Percentiles rank a stretch among this genome's conserved stretches.
phyloP scores from a whole-genome alignment of 1,140 invertebrate genomes.

The Episyrphus balteatus region DNA sequence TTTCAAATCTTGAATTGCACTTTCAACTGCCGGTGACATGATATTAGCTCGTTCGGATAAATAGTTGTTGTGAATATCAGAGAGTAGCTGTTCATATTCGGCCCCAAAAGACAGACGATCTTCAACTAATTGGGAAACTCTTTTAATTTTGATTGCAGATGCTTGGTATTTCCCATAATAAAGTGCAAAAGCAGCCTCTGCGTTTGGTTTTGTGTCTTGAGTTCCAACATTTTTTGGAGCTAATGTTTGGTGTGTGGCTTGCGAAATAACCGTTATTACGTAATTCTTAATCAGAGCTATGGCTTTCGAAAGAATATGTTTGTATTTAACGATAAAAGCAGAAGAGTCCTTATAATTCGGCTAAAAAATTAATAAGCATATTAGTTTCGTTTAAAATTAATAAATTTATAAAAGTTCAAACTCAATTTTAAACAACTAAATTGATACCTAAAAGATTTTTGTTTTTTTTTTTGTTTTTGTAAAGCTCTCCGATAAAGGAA shows the following conservation, averaged over 20 bases:
- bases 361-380: slow-evolving; percentile 37
- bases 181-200: slow-evolving; percentile 74
- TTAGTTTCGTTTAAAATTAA: too few species aligned
- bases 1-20: slow-evolving; percentile 61
- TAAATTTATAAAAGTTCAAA: too few species aligned
- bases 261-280: slow-evolving; percentile 57
- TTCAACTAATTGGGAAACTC: slow-evolving; percentile 73
- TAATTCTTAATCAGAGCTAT: slow-evolving; percentile 67
- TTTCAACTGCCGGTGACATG: slow-evolving; percentile 53
- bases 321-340: slow-evolving; percentile 60
- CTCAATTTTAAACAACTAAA: too few species aligned
- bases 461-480: too few species aligned
- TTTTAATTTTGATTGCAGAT: slow-evolving; percentile 68
- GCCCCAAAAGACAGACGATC: slow-evolving; percentile 53
- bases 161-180: slow-evolving; percentile 93
- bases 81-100: slow-evolving; percentile 66
- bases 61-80: slow-evolving; percentile 80
- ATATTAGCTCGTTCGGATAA: slow-evolving; percentile 57
- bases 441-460: too few species aligned
- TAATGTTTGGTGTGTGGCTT: slow-evolving; percentile 64
- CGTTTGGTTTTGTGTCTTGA: slow-evolving; percentile 11
- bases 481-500: too few species aligned
- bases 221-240: slow-evolving; percentile 26
- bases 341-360: slow-evolving; percentile 60
- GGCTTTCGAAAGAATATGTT: slow-evolving; percentile 66